Evolutionary conservation across 1,140 invertebrate genomes (phyloP), one percentile per base, ranked within the genome.

Genomic region (Laupala kohalensis): DNA sequence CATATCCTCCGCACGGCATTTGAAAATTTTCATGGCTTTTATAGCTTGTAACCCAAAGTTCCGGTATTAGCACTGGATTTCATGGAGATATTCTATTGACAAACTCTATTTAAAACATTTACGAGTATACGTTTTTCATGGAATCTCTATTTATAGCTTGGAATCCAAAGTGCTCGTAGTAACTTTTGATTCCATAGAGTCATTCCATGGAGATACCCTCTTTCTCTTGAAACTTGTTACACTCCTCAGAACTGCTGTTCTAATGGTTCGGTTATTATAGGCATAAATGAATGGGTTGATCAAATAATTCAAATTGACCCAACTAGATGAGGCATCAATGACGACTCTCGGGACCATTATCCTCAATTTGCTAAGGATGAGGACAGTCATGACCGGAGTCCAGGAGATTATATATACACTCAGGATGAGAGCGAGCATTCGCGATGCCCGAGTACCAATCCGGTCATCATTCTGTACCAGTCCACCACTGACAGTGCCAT

Each of bases 261-360:
- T 9, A 12, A 66, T 27, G 2, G 64, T 9, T 1, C 23, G 1
- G 64, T 66, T 66, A 12, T 66, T 24, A 3, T 27, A 66, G 24
- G 64, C 23, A n/a, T 66, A 66, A n/a, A 66, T 66, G 64, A 66
- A 66, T n/a, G 64, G 64, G 64, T 66, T 66, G 64, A 66, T 12
- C 12, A 66, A n/a, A n/a, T 24, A 66, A n/a, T 66, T 66, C 12
- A 66, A 24, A n/a, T 66, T 66, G 64, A 27, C 64, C 9, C 12
- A 12, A n/a, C 24, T 66, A n/a, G 26, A 66, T 12, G 64, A 9
- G 24, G 26, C 23, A 9, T 24, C 26, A 9, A 66, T 25, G 64
- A 27, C 64, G 24, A n/a, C 13, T 9, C 1, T 9, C 64, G 26
- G 64, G 12, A 27, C 64, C 12, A 13, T 9, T 12, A 24, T n/a